Conservation (phyloP, 1,140 invertebrate genomes). For the Neotoxoptera formosana region DNA sequence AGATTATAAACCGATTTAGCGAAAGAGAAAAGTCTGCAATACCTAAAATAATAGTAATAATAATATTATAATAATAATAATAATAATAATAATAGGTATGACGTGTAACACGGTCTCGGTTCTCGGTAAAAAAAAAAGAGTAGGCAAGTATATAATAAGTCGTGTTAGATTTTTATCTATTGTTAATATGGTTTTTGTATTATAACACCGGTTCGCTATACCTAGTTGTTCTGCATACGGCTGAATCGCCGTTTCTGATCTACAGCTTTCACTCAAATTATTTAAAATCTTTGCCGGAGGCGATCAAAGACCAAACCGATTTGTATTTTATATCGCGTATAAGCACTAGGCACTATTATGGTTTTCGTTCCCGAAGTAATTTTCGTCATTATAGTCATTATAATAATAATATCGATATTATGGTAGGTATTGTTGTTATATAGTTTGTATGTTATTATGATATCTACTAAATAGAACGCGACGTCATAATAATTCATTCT, state of each 20-base stretch:
- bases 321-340: neutral
- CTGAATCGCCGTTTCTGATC: neutral
- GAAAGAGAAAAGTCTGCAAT: neutral
- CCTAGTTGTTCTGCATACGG: neutral
- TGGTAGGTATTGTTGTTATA: neutral
- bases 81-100: too few species aligned
- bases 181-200: neutral
- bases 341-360: neutral
- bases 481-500: constrained; percentile 13
- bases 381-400: neutral
- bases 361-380: neutral
- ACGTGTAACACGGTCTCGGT: neutral
- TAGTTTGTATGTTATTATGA: neutral
- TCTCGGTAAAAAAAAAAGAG: neutral
- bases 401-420: too few species aligned
- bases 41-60: too few species aligned
- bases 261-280: constrained; percentile 30
- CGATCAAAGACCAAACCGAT: neutral
- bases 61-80: too few species aligned
- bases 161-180: neutral
- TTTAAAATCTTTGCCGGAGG: constrained; percentile 24
- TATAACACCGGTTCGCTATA: neutral
- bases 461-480: neutral
- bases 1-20: too few species aligned
- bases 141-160: neutral